Base-by-base conservation (phyloP, 2,888 invertebrate species). In the Pterostichus madidus region DNA sequence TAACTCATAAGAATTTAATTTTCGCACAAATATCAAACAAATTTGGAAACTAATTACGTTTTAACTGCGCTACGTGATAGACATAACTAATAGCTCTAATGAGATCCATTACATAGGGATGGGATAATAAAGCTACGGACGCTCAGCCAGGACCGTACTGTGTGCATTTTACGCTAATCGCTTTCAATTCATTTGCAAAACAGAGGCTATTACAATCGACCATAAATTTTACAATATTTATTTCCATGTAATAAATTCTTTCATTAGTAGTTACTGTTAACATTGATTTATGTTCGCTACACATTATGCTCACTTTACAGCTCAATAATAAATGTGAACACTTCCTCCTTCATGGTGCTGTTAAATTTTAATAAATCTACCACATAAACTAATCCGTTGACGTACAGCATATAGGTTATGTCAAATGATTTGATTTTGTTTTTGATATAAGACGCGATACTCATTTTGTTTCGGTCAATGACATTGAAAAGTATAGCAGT, bases 1-100 rank as follows among this genome's bases (percentile, higher is more conserved):
- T 80, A 80, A 80, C 71, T 80, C 80, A 80, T 71, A 81, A 81
- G 81, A 81, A 81, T 81, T 81, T 81, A 81, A 81, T 81, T 80
- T 81, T 44, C 59, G 59, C 81, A 75, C 80, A 81, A 81, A 81
- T 81, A 75, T 75, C 81, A 81, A 81, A 81, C 81, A 75, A 75
- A 81, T 81, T 81, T 75, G 81, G 75, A 39, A 81, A 81, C 81
- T 81, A 81, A 81, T 81, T 81, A 81, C 81, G 24, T 44, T 81
- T 73, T 81, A 81, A 81, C 81, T 75, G 81, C 75, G 24, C 75
- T 81, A 81, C 81, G 81, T 81, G 81, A 75, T 81, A 81, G 75
- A 81, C 75, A 81, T 81, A 61, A 81, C 81, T 75, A 81, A 81
- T 59, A 81, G 73, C 71, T 75, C 61, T 77, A 77, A 77, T 77